Percentiles rank a stretch among this genome's conserved stretches.
Evolutionary conservation across 2,888 invertebrate species (phyloP).

Genomic region (Taenaris catops): DNA sequence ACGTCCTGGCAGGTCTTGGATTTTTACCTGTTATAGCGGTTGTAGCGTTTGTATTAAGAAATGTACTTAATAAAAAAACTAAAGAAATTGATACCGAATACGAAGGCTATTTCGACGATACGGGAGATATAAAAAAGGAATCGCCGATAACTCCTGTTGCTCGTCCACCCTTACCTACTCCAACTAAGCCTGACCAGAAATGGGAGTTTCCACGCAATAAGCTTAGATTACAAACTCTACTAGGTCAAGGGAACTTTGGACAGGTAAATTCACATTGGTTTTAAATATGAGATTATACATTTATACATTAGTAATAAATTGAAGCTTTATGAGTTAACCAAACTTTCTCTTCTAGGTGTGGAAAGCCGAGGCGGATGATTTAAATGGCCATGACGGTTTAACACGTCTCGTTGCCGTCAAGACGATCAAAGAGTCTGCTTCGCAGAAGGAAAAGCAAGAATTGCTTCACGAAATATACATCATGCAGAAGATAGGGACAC

Average conservation of each 20-base stretch:
- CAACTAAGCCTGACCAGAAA: constrained; percentile 78
- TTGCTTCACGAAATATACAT: constrained; percentile 86
- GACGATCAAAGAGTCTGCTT: constrained; percentile 88
- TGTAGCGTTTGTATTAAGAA: constrained; percentile 76
- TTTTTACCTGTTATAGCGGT: constrained; percentile 80
- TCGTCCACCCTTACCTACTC: constrained; percentile 74
- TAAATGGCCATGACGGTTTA: constrained; percentile 87
- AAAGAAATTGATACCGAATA: constrained; percentile 79
- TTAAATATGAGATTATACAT: no score
- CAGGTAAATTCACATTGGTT: no score
- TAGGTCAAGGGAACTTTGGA: constrained; percentile 93
- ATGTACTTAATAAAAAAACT: constrained; percentile 73
- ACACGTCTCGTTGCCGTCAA: constrained; percentile 92
- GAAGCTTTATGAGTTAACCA: no score
- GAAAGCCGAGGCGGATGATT: constrained; percentile 91
- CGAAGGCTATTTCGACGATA: constrained; percentile 81
- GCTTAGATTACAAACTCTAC: constrained; percentile 86
- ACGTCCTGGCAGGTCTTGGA: constrained; percentile 81
- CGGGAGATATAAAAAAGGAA: constrained; percentile 71
- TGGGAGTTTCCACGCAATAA: constrained; percentile 91
- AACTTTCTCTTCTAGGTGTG: no score
- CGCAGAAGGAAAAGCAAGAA: constrained; percentile 88
- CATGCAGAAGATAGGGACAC: constrained; percentile 90
- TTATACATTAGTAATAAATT: no score
- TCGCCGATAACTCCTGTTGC: constrained; percentile 76